phyloP scores from a whole-genome alignment of 2,888 invertebrate species.

The Idaea straminata region DNA sequence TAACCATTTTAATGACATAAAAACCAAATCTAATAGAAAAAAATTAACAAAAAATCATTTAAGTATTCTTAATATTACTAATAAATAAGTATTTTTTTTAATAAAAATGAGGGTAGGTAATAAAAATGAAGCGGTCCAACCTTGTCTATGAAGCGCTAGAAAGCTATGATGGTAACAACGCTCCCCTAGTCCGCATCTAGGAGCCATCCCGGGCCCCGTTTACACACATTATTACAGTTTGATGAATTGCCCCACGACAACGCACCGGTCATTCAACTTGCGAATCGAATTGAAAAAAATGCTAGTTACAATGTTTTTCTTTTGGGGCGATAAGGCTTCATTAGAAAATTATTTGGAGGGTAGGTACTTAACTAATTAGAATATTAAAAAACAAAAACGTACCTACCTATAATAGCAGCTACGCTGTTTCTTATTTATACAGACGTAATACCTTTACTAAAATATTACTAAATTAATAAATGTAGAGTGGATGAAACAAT shows the following conservation, averaged over 20 bases:
- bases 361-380: too few species aligned
- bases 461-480: too few species aligned
- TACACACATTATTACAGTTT: conserved; percentile 70
- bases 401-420: too few species aligned
- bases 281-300: conserved; percentile 14
- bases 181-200: conserved; percentile 60
- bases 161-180: conserved; percentile 35
- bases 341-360: too few species aligned
- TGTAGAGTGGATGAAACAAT: too few species aligned
- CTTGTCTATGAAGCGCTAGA: conserved; percentile 51
- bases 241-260: conserved; percentile 62
- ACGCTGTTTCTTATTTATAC: too few species aligned
- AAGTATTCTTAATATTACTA: too few species aligned
- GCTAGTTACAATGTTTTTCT: too few species aligned
- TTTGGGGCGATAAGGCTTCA: too few species aligned
- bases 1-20: too few species aligned
- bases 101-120: neutral
- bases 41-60: neutral
- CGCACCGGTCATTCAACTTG: conserved; percentile 63
- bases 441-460: too few species aligned
- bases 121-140: conserved; percentile 19
- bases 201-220: conserved; percentile 56
- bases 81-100: neutral
- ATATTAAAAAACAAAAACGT: too few species aligned
- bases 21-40: neutral